Conservation (phyloP, 2,888 invertebrate species). For the Brachypalpus laphriformis region DNA sequence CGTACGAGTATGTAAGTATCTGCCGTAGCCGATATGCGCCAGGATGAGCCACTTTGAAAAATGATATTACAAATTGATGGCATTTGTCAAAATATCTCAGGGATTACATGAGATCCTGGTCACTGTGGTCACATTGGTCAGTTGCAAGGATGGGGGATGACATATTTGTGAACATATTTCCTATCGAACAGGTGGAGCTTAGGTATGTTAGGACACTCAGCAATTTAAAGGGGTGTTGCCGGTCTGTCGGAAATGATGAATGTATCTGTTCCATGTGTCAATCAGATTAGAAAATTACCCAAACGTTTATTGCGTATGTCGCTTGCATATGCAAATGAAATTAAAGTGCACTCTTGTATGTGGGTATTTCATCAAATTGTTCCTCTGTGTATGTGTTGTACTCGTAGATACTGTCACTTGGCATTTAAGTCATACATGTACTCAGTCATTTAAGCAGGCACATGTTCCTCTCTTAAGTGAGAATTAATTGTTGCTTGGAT, state of each 20-base stretch:
- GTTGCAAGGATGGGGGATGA: constrained; percentile 25
- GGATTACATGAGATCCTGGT: constrained; percentile 62
- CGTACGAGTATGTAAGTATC: background rate
- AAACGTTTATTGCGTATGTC: background rate
- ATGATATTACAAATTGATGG: constrained; percentile 82
- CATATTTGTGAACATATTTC: constrained; percentile 62
- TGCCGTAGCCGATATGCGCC: constrained; percentile 43
- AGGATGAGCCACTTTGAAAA: constrained; percentile 78
- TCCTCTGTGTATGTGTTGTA: no score
- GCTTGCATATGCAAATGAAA: background rate
- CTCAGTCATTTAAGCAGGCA: constrained; percentile 8
- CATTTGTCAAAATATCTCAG: constrained; percentile 82
- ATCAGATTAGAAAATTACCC: constrained; percentile 2
- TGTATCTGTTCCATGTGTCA: constrained; percentile 9
- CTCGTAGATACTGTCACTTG: background rate
- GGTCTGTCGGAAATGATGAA: constrained; percentile 9
- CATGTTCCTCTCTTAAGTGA: constrained; percentile 31
- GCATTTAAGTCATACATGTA: constrained; percentile 19
- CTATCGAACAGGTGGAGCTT: constrained; percentile 23
- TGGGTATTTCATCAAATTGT: no score
- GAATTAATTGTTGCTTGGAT: constrained; percentile 52
- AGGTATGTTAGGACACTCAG: no score
- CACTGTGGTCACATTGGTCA: constrained; percentile 52
- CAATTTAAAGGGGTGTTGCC: constrained; percentile 19
- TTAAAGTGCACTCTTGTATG: background rate